A percentile compares a stretch with the other conserved stretches of the same genome.
These are phyloP conservation scores for Brachypteracias leptosomus DNA, from an alignment of 2,113 vertebrate species.

Conservation along the genomic window DNA sequence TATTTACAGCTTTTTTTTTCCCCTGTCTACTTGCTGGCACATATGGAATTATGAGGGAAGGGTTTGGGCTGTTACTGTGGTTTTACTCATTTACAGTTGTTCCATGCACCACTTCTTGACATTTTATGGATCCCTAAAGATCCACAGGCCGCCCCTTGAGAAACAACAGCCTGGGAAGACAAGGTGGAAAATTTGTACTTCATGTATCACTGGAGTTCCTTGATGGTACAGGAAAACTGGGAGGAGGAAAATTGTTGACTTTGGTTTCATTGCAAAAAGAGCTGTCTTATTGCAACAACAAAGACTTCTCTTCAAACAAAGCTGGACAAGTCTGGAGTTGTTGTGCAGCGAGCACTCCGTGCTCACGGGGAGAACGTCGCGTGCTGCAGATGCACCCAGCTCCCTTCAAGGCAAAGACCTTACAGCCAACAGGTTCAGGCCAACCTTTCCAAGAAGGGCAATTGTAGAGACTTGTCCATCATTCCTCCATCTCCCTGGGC, in stretches of 20 bases:
- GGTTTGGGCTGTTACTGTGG: not conserved
- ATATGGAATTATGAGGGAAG: not conserved
- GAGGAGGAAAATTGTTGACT: not conserved
- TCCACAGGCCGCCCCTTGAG: not conserved
- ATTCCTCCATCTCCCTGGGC: not conserved
- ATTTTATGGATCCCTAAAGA: not conserved
- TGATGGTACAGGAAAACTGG: not conserved
- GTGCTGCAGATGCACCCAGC: not conserved
- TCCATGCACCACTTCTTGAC: not conserved
- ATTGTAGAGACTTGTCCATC: not conserved
- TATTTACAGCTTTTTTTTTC: constrained; percentile 3
- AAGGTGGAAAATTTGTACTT: not conserved
- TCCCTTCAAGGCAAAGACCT: not conserved
- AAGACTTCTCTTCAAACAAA: not conserved
- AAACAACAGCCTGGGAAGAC: not conserved
- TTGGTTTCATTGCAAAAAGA: not conserved
- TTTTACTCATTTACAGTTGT: constrained; percentile 23
- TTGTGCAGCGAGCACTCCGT: rapidly evolving
- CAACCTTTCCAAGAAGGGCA: not conserved
- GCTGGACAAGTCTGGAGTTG: not conserved
- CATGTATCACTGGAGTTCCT: not conserved
- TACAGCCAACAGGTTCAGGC: not conserved
- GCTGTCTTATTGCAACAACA: not conserved
- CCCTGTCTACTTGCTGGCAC: not conserved
- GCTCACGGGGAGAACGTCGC: rapidly evolving